Evolutionary conservation across 2,797 vertebrate species (phyloP).

Genomic region (Garrulus glandarius): DNA sequence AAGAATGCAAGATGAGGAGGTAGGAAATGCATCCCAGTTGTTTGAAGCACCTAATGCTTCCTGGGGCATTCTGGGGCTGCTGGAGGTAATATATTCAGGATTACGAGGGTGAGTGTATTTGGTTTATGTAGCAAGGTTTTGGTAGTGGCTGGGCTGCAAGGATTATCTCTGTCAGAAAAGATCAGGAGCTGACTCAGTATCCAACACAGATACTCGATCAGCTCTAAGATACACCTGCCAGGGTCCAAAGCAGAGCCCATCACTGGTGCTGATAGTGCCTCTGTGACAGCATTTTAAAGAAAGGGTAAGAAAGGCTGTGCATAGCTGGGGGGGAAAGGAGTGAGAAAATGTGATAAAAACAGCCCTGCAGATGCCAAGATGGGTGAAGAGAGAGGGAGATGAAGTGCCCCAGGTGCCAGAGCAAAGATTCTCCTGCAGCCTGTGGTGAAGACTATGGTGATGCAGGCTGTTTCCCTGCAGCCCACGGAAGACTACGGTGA

Average conservation of each 20-base stretch:
- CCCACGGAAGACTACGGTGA: fast-evolving
- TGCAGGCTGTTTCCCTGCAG: not conserved
- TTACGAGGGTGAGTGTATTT: not conserved
- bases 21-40: not conserved
- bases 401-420: not conserved
- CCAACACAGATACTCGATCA: not conserved
- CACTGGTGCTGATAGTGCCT: not conserved
- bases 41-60: not conserved
- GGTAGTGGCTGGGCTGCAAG: not conserved
- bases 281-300: not conserved
- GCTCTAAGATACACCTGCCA: not conserved
- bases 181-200: not conserved
- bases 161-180: not conserved
- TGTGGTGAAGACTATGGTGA: not conserved
- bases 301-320: not conserved
- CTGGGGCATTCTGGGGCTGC: not conserved
- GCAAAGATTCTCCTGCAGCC: not conserved
- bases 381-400: not conserved
- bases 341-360: not conserved
- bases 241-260: not conserved
- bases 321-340: not conserved
- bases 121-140: not conserved
- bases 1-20: not conserved
- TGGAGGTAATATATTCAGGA: not conserved
- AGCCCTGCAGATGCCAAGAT: not conserved